Evolutionary conservation across 1,140 invertebrate genomes (phyloP).

Genomic region (Aphaenogaster floridana): DNA sequence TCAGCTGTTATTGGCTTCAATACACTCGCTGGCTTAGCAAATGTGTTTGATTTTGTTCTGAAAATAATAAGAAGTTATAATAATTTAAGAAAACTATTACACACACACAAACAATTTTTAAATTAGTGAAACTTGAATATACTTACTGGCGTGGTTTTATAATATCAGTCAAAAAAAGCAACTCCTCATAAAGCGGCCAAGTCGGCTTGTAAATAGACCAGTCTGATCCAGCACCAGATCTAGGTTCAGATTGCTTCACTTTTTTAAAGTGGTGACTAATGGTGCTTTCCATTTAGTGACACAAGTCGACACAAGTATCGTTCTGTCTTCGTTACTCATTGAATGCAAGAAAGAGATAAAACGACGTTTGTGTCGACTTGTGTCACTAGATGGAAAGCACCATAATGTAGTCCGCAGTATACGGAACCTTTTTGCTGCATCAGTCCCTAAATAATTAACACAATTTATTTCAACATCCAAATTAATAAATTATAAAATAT

Average conservation of each 20-base stretch:
- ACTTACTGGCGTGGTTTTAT: slow-evolving; percentile 19
- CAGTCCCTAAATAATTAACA: neutral
- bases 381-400: no score
- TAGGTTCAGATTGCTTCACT: neutral
- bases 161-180: neutral
- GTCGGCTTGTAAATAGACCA: neutral
- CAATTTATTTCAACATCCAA: no score
- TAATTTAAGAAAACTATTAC: neutral
- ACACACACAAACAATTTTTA: neutral
- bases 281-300: no score
- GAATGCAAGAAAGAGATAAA: no score
- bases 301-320: no score
- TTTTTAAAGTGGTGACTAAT: slow-evolving; percentile 3
- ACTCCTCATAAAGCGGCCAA: neutral
- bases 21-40: neutral
- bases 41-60: slow-evolving; percentile 1
- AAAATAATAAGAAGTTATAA: neutral
- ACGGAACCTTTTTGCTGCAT: slow-evolving; percentile 3
- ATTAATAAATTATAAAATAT: no score
- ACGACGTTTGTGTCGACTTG: no score
- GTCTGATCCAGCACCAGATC: slow-evolving; percentile 15
- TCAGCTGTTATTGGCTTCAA: neutral
- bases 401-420: slow-evolving; percentile 6
- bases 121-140: neutral
- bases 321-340: no score